Base-by-base conservation (phyloP, 2,113 vertebrate species). In the Symphodus melops region DNA sequence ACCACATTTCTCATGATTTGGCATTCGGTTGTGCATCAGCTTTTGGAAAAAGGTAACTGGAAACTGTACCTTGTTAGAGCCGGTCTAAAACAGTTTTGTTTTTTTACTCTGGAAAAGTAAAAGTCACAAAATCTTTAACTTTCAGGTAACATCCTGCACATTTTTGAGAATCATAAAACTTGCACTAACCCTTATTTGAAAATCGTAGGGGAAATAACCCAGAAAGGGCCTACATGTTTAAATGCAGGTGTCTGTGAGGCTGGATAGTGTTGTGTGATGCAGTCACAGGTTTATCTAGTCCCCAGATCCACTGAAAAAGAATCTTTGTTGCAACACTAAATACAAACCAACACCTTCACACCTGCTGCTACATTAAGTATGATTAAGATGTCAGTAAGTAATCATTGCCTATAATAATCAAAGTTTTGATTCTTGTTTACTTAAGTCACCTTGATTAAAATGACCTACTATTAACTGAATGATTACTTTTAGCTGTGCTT, bases 401-500 rank as follows among this genome's bases (percentile, higher is more conserved):
- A 61, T 62, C 68, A 71, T 56, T 46, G 72, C 63, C 70, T 59
- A 70, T 51, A 76, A 68, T 73, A 79, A 52, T 23, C 14, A 33
- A 39, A 74, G 52, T 72, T 54, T 44, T 63, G 48, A 61, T 75
- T 33, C 57, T 65, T 52, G 53, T 64, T 83, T 33, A 28, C 72
- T 76, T 74, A 69, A 55, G 66, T 64, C 17, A 49, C 75, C 63
- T 88, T 69, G 68, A 78, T 83, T 61, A 77, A 61, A 88, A 84
- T 79, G 16, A 68, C 42, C 41, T 14, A 53, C 71, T 84, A 71
- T 83, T 86, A 62, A 86, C 79, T 86, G 44, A 78, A 76, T 72
- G 44, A 81, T 79, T 72, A 66, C 49, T 65, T 68, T 65, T 78
- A 86, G 56, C 84, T 88, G 77, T 86, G 75, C 70, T 58, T 66